These are phyloP conservation scores for Cyanoramphus novaezelandiae DNA, from an alignment of 2,113 vertebrate genomes.

Conservation along the genomic window DNA sequence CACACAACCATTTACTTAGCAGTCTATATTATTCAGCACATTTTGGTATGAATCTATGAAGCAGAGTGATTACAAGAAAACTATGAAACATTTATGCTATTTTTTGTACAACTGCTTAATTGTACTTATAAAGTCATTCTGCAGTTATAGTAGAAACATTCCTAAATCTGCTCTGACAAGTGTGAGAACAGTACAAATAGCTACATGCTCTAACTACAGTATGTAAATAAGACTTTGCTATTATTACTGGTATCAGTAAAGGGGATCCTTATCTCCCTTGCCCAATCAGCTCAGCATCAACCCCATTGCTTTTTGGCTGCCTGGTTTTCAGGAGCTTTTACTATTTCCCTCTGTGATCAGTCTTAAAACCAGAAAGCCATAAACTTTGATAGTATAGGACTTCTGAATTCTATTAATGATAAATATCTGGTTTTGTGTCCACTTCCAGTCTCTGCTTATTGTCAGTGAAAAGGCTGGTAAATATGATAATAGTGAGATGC, in stretches of 20 bases:
- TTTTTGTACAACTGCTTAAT: not conserved
- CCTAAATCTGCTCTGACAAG: not conserved
- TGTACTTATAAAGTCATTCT: not conserved
- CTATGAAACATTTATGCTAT: not conserved
- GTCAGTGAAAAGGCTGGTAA: not conserved
- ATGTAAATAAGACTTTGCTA: not conserved
- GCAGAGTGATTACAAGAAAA: not conserved
- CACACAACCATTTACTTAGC: not conserved
- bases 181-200: not conserved
- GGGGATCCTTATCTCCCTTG: not conserved
- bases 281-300: not conserved
- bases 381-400: accelerated
- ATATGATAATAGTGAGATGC: not conserved
- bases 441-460: not conserved
- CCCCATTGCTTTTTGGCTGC: not conserved
- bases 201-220: not conserved
- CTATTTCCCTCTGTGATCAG: not conserved
- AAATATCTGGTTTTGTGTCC: not conserved
- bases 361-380: not conserved
- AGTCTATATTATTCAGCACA: not conserved
- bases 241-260: not conserved
- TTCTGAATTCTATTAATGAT: not conserved
- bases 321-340: not conserved
- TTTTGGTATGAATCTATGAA: not conserved
- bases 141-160: not conserved